Base-by-base conservation (phyloP, 2,888 invertebrate genomes). In the Bimastos eiseni region DNA sequence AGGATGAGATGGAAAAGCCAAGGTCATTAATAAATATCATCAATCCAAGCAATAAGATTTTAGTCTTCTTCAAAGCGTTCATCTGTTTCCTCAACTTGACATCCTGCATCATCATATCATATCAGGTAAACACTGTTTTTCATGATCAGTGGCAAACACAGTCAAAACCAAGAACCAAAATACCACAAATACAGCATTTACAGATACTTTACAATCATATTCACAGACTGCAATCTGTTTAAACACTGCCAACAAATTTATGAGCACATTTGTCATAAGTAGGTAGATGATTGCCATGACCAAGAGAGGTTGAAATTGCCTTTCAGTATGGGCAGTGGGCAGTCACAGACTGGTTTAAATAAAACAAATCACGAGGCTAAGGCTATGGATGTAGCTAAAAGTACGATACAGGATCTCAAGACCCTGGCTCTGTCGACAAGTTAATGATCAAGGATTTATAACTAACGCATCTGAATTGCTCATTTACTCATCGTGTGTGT, bases 81-180 rank as follows among this genome's bases (percentile, higher is more conserved):
- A 90, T 91, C 89, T 91, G 90, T 55, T 8, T 91, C 30, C 34
- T 91, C 21, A 86, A 41, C 36, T 38, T 91, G 24, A 33, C 91
- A 11, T 91, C 91, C 34, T 41, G 88, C 83, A 90, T 89, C 89
- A 34, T 90, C 38, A 44, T 41, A 30, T 49, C 41, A 89, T 89
- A 89, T 37, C 44, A 89, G 41, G 89, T 89, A 34, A 55, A 36
- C 83, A 34, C 30, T 70, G 37, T 37, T 5, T n/a, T 8, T n/a
- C 3, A 70, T 2, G 70, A 70, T 30, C n/a, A 70, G 70, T 13
- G 30, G 70, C 70, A 70, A 70, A 13, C 70, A 70, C 70, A 70
- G 17, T 4, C 70, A 24, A 21, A 49, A 5, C 24, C 49, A 49
- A 49, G 24, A 49, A 24, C 21, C 49, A 49, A 21, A 17, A 1